phyloP scores from a whole-genome alignment of 1,140 invertebrate species.

The Zaprionus davidi region DNA sequence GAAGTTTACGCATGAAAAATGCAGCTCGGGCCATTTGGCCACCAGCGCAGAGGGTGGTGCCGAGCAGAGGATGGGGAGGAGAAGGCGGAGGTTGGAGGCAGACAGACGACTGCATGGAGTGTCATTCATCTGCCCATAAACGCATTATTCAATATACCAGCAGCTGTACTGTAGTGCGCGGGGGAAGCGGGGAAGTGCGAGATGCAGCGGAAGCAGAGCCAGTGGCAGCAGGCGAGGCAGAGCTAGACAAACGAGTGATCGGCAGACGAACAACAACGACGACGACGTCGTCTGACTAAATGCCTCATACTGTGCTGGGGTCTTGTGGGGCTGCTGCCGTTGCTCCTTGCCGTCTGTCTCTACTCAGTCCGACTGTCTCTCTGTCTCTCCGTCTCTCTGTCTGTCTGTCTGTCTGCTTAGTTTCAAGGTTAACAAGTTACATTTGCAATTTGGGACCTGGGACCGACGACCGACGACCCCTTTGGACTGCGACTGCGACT shows the following conservation, averaged over 20 bases:
- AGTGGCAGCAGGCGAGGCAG: slow-evolving; percentile 58
- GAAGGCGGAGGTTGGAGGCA: slow-evolving; percentile 30
- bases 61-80: slow-evolving; percentile 1
- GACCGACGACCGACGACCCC: slow-evolving; percentile 33
- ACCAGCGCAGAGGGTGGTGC: slow-evolving; percentile 49
- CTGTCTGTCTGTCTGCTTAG: slow-evolving; percentile 49
- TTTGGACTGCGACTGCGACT: slow-evolving; percentile 6
- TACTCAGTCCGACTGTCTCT: slow-evolving; percentile 27
- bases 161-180: background rate
- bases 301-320: slow-evolving; percentile 76
- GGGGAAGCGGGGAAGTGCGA: background rate
- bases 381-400: slow-evolving; percentile 34
- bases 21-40: slow-evolving; percentile 49
- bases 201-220: background rate
- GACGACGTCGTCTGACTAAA: slow-evolving; percentile 66
- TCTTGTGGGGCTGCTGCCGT: slow-evolving; percentile 49
- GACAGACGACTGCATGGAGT: slow-evolving; percentile 73
- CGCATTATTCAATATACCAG: slow-evolving; percentile 77
- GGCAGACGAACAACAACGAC: slow-evolving; percentile 67
- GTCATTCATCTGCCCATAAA: slow-evolving; percentile 81
- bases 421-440: slow-evolving; percentile 80
- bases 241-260: slow-evolving; percentile 80
- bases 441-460: slow-evolving; percentile 75
- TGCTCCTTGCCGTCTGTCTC: slow-evolving; percentile 32
- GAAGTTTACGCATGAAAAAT: slow-evolving; percentile 81